A percentile compares a stretch with the other conserved stretches of the same genome.
These are phyloP conservation scores for Coelopa frigida DNA, from an alignment of 1,140 invertebrate species.

Conservation along the genomic window DNA sequence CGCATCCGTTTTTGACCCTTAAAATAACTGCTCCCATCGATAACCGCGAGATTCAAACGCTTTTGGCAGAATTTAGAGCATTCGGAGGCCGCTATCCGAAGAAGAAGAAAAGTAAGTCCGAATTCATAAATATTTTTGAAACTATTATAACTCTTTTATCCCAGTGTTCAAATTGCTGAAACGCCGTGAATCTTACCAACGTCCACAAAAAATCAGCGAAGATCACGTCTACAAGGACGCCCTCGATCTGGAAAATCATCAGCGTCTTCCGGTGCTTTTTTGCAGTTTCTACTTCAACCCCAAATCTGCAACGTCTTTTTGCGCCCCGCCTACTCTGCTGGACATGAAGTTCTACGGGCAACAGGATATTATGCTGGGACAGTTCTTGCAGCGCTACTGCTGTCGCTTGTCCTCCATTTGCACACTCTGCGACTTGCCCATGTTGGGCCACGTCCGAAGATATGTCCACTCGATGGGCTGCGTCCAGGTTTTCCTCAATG, in stretches of 20 bases:
- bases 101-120: constrained; percentile 28
- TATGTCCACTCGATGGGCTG: constrained; percentile 72
- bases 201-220: constrained; percentile 30
- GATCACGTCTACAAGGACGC: constrained; percentile 57
- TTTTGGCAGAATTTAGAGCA: constrained; percentile 80
- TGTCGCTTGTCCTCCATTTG: constrained; percentile 78
- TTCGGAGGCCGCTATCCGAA: constrained; percentile 64
- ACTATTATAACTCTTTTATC: neutral
- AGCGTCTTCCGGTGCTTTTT: constrained; percentile 81
- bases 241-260: constrained; percentile 79
- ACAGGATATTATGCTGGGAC: constrained; percentile 90
- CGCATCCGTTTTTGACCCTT: constrained; percentile 65
- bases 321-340: constrained; percentile 32
- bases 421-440: constrained; percentile 77
- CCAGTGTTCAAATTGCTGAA: constrained; percentile 26
- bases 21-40: constrained; percentile 60
- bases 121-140: neutral
- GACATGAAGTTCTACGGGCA: constrained; percentile 89
- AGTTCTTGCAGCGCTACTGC: constrained; percentile 89
- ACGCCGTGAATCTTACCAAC: constrained; percentile 18
- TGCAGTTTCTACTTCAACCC: constrained; percentile 78
- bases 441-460: constrained; percentile 79
- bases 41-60: constrained; percentile 58
- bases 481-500: constrained; percentile 59
- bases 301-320: constrained; percentile 37